phyloP scores from a whole-genome alignment of 1,140 invertebrate genomes.

The Tetramorium parvispinum region DNA sequence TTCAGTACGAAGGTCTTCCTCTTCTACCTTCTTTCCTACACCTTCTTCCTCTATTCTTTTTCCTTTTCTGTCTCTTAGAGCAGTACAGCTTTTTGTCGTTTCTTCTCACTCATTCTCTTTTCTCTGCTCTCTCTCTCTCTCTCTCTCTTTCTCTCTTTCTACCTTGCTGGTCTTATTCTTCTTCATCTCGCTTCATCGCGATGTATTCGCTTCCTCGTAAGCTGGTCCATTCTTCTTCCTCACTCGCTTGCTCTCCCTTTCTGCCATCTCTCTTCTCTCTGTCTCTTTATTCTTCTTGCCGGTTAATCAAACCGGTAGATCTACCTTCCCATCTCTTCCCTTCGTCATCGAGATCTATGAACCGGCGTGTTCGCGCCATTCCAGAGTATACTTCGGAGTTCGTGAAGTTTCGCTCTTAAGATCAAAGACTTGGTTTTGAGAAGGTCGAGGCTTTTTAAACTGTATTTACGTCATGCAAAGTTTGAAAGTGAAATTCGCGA shows the following conservation, averaged over 20 bases:
- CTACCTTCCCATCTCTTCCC: constrained; percentile 71
- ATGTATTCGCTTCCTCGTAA: constrained; percentile 41
- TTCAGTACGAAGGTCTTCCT: constrained; percentile 4
- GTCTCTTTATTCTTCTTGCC: constrained; percentile 53
- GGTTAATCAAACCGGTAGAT: constrained; percentile 78
- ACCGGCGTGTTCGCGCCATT: constrained; percentile 68
- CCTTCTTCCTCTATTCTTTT: constrained; percentile 35
- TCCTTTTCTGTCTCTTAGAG: constrained; percentile 41
- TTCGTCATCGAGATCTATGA: constrained; percentile 62
- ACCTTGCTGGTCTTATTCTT: constrained; percentile 59
- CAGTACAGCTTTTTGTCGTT: constrained; percentile 44
- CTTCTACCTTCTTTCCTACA: constrained; percentile 41
- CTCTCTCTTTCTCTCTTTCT: constrained; percentile 40
- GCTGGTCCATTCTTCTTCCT: constrained; percentile 44
- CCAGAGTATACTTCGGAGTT: constrained; percentile 35
- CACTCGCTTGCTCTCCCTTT: constrained; percentile 35
- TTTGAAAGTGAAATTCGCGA: constrained; percentile 51
- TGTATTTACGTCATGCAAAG: constrained; percentile 16
- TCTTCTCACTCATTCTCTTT: constrained; percentile 28
- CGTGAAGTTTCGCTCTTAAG: constrained; percentile 48
- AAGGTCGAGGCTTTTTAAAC: constrained; percentile 34
- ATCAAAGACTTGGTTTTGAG: constrained; percentile 48
- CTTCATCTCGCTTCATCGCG: constrained; percentile 68
- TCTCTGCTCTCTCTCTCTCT: constrained; percentile 5
- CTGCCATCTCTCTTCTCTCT: background rate